A percentile compares a stretch with the other conserved stretches of the same genome.
phyloP scores from a whole-genome alignment of 1,140 invertebrate species.

The Ostrea edulis region DNA sequence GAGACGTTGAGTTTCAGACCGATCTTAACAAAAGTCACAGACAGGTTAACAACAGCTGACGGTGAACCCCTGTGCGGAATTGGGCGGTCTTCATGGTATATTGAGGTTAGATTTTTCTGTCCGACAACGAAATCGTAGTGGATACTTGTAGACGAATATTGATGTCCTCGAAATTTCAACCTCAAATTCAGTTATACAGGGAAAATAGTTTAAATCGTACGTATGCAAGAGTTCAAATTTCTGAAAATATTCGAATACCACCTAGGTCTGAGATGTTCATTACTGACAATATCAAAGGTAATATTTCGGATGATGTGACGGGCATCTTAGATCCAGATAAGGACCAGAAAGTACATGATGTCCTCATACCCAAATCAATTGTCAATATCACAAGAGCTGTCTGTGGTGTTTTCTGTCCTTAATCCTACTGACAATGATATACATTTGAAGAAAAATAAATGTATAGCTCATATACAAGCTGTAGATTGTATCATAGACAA shows the following conservation, averaged over 20 bases:
- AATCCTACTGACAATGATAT: constrained; percentile 41
- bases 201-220: not conserved
- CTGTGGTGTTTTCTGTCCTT: constrained; percentile 36
- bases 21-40: not conserved
- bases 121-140: constrained; percentile 2
- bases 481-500: constrained; percentile 3
- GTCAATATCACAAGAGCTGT: not conserved
- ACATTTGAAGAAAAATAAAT: constrained; percentile 35
- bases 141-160: constrained; percentile 33
- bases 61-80: not conserved
- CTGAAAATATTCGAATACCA: constrained; percentile 48
- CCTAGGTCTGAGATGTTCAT: constrained; percentile 43
- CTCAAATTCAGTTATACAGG: constrained; percentile 27
- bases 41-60: constrained; percentile 3
- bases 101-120: constrained; percentile 43
- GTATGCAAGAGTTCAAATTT: constrained; percentile 45
- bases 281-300: constrained; percentile 33
- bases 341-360: constrained; percentile 9
- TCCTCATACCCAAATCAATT: constrained; percentile 48
- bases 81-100: constrained; percentile 26
- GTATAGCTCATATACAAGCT: constrained; percentile 24
- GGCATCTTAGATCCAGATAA: constrained; percentile 44
- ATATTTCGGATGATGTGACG: not conserved
- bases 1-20: not conserved
- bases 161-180: not conserved